Evolutionary conservation across 2,888 invertebrate species (phyloP).

Genomic region (Eristalinus aeneus): DNA sequence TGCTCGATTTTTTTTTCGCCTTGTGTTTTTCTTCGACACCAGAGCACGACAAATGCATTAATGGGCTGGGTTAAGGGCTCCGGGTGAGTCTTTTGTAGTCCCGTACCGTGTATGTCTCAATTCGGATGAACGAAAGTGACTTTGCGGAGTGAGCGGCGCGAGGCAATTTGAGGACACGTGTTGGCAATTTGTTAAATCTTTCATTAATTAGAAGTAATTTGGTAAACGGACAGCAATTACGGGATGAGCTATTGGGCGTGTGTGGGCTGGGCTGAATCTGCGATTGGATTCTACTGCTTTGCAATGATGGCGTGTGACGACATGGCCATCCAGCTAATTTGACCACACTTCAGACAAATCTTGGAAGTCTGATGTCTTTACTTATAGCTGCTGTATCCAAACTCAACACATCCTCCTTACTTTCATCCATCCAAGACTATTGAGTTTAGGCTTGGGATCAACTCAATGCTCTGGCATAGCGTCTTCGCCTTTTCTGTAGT

Average conservation of each 20-base stretch:
- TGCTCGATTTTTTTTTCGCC: not conserved
- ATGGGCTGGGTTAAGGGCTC: constrained; percentile 14
- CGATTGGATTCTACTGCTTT: not conserved
- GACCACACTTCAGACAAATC: no score
- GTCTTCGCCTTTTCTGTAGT: no score
- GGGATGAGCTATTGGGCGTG: not conserved
- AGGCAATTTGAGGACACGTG: constrained; percentile 26
- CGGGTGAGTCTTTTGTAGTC: not conserved
- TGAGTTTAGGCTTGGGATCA: no score
- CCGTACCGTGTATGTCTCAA: not conserved
- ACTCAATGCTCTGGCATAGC: no score
- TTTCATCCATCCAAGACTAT: no score
- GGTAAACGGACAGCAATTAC: not conserved
- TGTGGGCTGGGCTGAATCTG: not conserved
- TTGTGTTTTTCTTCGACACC: not conserved
- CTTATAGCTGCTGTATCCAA: no score
- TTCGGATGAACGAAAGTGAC: not conserved
- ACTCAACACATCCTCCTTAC: no score
- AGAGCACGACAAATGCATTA: not conserved
- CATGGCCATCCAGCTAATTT: no score
- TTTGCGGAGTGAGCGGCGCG: not conserved
- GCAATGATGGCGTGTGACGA: not conserved
- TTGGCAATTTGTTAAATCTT: constrained; percentile 6
- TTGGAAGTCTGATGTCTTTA: no score
- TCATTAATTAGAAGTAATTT: not conserved